phyloP scores from a whole-genome alignment of 2,888 invertebrate genomes.

The Zhengitettix transpicula region DNA sequence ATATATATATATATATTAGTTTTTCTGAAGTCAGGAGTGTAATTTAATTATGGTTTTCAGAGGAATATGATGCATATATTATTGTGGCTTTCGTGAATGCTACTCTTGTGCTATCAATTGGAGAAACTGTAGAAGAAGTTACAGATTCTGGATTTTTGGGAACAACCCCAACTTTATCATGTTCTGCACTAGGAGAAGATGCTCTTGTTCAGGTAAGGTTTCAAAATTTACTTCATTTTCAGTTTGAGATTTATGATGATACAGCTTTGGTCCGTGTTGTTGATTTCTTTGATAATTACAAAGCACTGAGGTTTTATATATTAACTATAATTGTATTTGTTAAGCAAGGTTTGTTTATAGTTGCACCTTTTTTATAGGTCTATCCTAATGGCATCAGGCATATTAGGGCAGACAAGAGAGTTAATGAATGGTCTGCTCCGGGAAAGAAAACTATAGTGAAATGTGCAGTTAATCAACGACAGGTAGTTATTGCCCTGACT shows the following conservation, averaged over 20 bases:
- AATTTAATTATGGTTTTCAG: slow-evolving; percentile 42
- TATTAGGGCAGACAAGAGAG: slow-evolving; percentile 92
- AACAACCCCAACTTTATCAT: slow-evolving; percentile 95
- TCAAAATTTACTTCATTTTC: background rate
- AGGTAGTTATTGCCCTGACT: slow-evolving; percentile 93
- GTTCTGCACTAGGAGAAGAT: slow-evolving; percentile 93
- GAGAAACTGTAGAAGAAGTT: slow-evolving; percentile 99
- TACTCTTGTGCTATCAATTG: slow-evolving; percentile 95
- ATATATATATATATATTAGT: too few species aligned
- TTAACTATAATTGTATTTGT: too few species aligned
- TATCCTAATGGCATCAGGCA: slow-evolving; percentile 98
- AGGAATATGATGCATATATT: slow-evolving; percentile 98
- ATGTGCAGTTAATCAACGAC: slow-evolving; percentile 95
- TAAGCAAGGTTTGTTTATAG: too few species aligned
- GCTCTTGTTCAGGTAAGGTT: slow-evolving; percentile 76
- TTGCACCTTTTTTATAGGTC: slow-evolving; percentile 35
- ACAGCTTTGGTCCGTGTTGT: too few species aligned
- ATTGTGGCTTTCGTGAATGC: slow-evolving; percentile 98
- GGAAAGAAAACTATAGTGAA: slow-evolving; percentile 93
- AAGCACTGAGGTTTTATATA: background rate
- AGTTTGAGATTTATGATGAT: background rate
- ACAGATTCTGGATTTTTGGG: slow-evolving; percentile 98
- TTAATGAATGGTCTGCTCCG: slow-evolving; percentile 98
- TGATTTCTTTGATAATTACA: background rate
- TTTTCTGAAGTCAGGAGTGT: too few species aligned